Percentiles rank a stretch among this genome's conserved stretches.
These are phyloP conservation scores for Torymus tubicola DNA, from an alignment of 2,888 invertebrate species.

Conservation along the genomic window DNA sequence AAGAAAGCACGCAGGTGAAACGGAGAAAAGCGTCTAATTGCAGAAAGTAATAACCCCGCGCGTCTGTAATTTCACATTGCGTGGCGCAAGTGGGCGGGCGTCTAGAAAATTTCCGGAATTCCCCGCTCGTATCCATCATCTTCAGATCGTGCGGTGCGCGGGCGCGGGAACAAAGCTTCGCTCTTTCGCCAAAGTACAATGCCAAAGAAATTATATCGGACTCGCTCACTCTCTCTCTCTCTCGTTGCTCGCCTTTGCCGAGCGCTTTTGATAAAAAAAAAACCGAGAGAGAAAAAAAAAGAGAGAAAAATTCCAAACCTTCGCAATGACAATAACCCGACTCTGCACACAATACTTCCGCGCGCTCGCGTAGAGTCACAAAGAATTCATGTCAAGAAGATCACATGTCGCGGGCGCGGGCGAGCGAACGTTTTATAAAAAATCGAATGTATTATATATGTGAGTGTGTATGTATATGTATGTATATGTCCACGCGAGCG, in stretches of 20 bases:
- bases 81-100: no score
- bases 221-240: background rate
- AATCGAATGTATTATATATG: no score
- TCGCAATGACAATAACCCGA: conserved; percentile 32
- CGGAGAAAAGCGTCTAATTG: no score
- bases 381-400: conserved; percentile 48
- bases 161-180: conserved; percentile 20
- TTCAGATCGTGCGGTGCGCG: background rate
- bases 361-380: background rate
- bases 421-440: no score
- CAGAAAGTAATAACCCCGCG: no score
- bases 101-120: no score
- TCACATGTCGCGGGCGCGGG: conserved; percentile 13
- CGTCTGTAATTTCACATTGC: no score
- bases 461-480: background rate
- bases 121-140: conserved; percentile 18
- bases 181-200: conserved; percentile 36
- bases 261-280: background rate
- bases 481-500: background rate
- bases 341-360: background rate
- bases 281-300: no score
- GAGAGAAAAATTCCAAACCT: conserved; percentile 20
- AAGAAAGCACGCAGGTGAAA: no score
- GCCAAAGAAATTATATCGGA: conserved; percentile 41
- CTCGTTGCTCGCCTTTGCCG: background rate